Conservation (phyloP, 2,797 vertebrate species). For the Pseudochaenichthys georgianus region DNA sequence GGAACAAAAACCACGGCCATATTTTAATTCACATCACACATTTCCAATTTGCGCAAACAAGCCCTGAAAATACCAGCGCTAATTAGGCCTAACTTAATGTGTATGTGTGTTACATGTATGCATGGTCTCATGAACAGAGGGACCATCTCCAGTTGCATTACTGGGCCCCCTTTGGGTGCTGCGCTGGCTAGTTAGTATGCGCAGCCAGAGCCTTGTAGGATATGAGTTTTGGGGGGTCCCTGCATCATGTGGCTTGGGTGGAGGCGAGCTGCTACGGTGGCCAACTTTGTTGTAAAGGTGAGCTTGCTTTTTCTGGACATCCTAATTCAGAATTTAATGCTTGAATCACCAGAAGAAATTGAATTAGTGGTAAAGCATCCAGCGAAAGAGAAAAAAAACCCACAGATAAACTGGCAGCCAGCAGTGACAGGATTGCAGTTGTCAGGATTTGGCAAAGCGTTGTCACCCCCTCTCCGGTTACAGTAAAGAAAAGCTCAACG, state of each 20-base stretch:
- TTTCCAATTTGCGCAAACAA: constrained; percentile 87
- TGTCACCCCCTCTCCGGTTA: constrained; percentile 70
- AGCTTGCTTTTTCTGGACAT: constrained; percentile 27
- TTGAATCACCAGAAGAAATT: constrained; percentile 61
- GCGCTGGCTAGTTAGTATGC: constrained; percentile 66
- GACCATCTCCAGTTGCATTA: constrained; percentile 67
- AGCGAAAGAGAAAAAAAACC: constrained; percentile 18
- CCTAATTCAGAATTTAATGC: constrained; percentile 61
- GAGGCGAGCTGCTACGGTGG: constrained; percentile 39
- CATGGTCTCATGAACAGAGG: constrained; percentile 56
- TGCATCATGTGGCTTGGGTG: constrained; percentile 62
- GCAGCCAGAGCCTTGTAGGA: constrained; percentile 53
- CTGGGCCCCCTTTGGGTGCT: constrained; percentile 61
- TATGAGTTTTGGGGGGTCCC: constrained; percentile 68
- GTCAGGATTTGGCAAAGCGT: constrained; percentile 70
- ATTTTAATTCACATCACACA: constrained; percentile 92
- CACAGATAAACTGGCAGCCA: constrained; percentile 66
- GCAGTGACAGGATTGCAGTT: constrained; percentile 69
- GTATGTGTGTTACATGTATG: constrained; percentile 52
- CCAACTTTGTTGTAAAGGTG: constrained; percentile 41
- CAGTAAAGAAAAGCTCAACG: constrained; percentile 70
- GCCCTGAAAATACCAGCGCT: constrained; percentile 81
- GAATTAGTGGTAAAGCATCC: constrained; percentile 59
- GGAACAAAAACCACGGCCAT: constrained; percentile 82
- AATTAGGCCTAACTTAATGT: constrained; percentile 80